Evolutionary conservation across 2,888 invertebrate genomes (phyloP).

Genomic region (Gymnosoma rotundatum): DNA sequence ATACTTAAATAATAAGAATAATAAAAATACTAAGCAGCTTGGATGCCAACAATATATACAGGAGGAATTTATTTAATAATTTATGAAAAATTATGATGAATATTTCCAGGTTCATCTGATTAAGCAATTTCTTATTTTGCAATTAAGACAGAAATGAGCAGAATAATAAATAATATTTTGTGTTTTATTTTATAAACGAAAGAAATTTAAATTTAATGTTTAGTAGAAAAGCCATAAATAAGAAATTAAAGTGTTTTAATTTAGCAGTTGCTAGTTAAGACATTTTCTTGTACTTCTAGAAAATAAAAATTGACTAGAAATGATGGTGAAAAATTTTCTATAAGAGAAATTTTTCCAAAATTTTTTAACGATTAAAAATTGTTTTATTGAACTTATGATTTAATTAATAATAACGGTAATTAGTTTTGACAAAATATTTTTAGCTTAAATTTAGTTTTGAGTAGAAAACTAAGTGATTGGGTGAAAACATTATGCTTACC

Average conservation of each 20-base stretch:
- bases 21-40: neutral
- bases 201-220: neutral
- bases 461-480: no score
- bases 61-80: neutral
- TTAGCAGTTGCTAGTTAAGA: neutral
- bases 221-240: neutral
- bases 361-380: no score
- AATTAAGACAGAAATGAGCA: neutral
- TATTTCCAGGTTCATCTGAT: slow-evolving; percentile 27
- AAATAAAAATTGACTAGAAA: neutral
- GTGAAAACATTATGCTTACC: no score
- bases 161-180: neutral
- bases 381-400: no score
- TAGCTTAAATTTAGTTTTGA: no score
- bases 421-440: no score
- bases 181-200: neutral
- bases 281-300: neutral
- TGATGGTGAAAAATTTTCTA: no score
- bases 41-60: neutral
- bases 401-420: no score
- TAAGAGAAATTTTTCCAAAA: no score
- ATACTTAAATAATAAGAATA: neutral
- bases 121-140: slow-evolving; percentile 19
- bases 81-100: slow-evolving; percentile 7
- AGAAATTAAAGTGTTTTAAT: neutral